Evolutionary conservation across 2,888 invertebrate genomes (phyloP), one percentile per base, ranked within the genome.

Genomic region (Arge pagana): DNA sequence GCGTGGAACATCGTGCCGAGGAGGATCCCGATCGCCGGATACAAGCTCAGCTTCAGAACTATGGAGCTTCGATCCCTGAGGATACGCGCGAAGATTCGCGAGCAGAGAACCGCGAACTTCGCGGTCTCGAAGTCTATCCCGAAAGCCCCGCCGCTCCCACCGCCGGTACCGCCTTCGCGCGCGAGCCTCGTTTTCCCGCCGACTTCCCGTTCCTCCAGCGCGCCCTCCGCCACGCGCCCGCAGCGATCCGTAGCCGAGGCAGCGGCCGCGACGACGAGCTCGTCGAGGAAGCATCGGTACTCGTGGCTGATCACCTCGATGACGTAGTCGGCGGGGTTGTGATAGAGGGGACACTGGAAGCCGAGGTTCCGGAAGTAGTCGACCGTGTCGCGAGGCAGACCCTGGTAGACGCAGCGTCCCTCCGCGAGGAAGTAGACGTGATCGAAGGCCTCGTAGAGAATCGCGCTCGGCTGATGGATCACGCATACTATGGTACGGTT

Each of bases 321-420:
- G 65, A 93, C 83, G 76, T 88, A 94, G 80, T 96, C 95, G 2
- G 95, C 93, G 4, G 94, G 93, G 77, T 94, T 96, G 78, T 96
- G 93, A 76, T 93, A 95, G 61, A 86, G 83, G 0, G 95, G 95
- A 73, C 95, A 95, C 31, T 87, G 82, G 1, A 94, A 81, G 2
- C 87, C 88, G 31, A 88, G 77, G 0, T 84, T 79, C 10, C 85
- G 81, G 28, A 95, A 80, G 77, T 89, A 94, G 1, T 88, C 84
- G 3, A 96, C 85, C 0, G 94, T 85, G 62, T 87, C 85, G 5
- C 76, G 78, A 31, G 89, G 86, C 1, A 87, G 79, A 1, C 95
- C 95, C 68, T 89, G 84, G 77, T 91, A 96, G 43, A 94, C 84
- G 74, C 93, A 93, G 71, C 85, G 81, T 11, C 95, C 95, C 53